Conservation (phyloP, 35 echinoderm and acorn worm species). For the Heliocidaris tuberculata region DNA sequence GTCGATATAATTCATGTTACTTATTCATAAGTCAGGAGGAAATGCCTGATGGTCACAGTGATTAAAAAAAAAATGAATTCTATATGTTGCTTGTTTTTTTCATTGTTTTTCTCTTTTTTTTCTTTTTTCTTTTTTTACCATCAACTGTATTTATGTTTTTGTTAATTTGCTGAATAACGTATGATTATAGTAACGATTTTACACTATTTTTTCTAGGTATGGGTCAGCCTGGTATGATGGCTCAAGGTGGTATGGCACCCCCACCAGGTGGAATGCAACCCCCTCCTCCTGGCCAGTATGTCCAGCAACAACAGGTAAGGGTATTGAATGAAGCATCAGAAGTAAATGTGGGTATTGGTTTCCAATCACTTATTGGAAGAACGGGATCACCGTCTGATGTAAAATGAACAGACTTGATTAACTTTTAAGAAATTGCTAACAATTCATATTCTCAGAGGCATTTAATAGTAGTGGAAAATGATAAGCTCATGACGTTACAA, state of each 20-base stretch:
- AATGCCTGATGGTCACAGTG: too few species aligned
- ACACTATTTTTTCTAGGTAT: not conserved
- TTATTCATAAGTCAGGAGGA: too few species aligned
- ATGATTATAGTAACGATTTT: not conserved
- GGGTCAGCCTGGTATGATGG: not conserved
- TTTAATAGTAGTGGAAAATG: too few species aligned
- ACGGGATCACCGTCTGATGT: too few species aligned
- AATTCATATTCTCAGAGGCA: too few species aligned
- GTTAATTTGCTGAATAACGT: not conserved
- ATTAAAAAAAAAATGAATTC: too few species aligned
- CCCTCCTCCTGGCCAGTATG: conserved; percentile 57
- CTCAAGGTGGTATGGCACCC: conserved; percentile 37
- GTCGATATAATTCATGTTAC: too few species aligned
- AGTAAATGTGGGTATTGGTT: not conserved
- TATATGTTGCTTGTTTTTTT: too few species aligned
- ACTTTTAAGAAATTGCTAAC: too few species aligned
- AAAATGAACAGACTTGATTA: too few species aligned
- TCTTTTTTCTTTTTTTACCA: not conserved
- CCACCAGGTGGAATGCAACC: conserved; percentile 49
- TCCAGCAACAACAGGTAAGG: conserved; percentile 58
- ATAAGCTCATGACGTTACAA: too few species aligned
- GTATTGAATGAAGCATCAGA: not conserved
- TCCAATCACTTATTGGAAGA: not conserved
- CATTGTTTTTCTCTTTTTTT: not conserved
- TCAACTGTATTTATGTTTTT: not conserved